phyloP scores from a whole-genome alignment of 2,113 vertebrate species.

The Daphoenositta chrysoptera region DNA sequence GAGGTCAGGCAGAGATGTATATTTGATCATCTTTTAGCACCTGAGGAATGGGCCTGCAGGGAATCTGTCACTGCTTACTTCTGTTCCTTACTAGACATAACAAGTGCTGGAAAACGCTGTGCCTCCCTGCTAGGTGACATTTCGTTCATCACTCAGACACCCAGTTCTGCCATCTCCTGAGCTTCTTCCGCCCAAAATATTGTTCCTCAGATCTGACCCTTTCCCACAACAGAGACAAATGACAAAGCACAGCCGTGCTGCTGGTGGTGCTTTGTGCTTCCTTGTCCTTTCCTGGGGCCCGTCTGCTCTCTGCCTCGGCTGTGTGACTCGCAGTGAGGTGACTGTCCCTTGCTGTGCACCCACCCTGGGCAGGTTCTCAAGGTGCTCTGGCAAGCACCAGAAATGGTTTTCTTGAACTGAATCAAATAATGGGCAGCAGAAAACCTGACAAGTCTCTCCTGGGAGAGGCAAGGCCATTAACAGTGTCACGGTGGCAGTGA shows the following conservation, averaged over 20 bases:
- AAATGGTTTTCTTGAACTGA: rapidly evolving
- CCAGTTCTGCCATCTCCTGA: neutral
- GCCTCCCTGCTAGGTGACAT: neutral
- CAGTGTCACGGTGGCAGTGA: neutral
- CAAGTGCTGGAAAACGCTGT: neutral
- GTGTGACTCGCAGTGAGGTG: rapidly evolving
- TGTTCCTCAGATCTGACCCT: neutral
- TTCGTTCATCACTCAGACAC: rapidly evolving
- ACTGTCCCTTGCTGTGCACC: neutral
- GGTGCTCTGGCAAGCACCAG: neutral
- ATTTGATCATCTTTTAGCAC: neutral
- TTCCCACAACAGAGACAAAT: neutral
- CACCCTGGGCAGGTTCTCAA: neutral
- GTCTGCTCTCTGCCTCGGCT: neutral
- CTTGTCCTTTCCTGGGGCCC: neutral
- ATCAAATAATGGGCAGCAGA: neutral
- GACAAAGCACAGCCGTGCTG: neutral
- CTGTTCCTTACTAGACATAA: neutral
- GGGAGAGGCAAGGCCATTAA: neutral
- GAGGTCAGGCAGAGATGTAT: neutral
- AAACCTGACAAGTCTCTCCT: neutral
- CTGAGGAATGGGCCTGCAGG: neutral
- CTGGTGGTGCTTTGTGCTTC: neutral
- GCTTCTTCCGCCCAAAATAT: neutral
- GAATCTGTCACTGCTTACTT: neutral